These are phyloP conservation scores for Sorex fumeus DNA, from an alignment of 2,113 vertebrate genomes.

Conservation along the genomic window DNA sequence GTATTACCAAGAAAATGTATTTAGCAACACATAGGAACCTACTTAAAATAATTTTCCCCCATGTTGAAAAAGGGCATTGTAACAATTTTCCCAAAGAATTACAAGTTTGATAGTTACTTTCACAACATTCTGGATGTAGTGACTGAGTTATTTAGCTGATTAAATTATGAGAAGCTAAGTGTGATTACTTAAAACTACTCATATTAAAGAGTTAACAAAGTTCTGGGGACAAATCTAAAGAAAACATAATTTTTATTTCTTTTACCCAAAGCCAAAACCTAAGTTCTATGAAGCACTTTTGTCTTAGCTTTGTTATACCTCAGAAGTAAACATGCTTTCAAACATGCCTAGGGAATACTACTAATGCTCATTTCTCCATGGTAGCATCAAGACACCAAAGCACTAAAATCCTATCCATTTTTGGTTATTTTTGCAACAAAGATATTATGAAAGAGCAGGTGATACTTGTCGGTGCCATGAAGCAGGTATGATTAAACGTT, in stretches of 20 bases:
- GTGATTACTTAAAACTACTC: constrained; percentile 41
- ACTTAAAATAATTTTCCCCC: constrained; percentile 47
- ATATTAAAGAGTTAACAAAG: constrained; percentile 1
- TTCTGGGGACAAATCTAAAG: neutral
- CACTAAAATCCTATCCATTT: constrained; percentile 43
- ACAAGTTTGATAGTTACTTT: constrained; percentile 32
- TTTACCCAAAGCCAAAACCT: constrained; percentile 35
- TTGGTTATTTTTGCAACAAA: constrained; percentile 52
- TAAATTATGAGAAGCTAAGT: constrained; percentile 58
- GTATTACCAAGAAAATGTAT: constrained; percentile 35
- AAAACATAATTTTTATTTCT: constrained; percentile 52
- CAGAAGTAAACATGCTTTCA: constrained; percentile 23
- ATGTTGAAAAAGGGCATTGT: constrained; percentile 2
- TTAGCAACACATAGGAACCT: constrained; percentile 25
- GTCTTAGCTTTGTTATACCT: constrained; percentile 12
- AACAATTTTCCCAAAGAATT: constrained; percentile 41
- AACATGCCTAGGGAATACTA: neutral
- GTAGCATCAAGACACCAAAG: neutral
- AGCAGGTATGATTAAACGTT: constrained; percentile 24
- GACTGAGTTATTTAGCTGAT: constrained; percentile 19
- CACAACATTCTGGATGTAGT: neutral
- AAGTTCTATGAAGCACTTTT: constrained; percentile 21
- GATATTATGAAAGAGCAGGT: constrained; percentile 33
- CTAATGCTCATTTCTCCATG: constrained; percentile 25
- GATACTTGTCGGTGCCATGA: neutral